These are phyloP conservation scores for Eulemur coronatus DNA, from an alignment of 2,797 vertebrate species.

Conservation along the genomic window DNA sequence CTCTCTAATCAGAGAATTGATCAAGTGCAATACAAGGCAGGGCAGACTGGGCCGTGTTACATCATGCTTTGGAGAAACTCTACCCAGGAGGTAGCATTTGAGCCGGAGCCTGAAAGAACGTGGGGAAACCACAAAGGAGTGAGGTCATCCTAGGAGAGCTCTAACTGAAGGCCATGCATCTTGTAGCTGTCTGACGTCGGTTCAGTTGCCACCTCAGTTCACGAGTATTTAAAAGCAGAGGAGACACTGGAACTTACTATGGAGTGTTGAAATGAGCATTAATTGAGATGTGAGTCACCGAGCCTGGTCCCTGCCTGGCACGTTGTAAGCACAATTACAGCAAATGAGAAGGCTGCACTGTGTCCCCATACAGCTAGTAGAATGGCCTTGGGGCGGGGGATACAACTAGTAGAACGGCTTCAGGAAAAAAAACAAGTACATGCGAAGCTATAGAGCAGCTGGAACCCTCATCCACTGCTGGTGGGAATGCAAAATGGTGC, in stretches of 20 bases:
- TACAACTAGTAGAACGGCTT: not conserved
- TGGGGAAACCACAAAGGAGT: not conserved
- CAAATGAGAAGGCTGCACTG: not conserved
- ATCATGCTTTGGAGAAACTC: not conserved
- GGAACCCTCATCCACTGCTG: not conserved
- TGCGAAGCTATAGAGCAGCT: accelerated
- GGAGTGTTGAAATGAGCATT: not conserved
- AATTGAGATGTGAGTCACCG: not conserved
- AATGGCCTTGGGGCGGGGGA: not conserved
- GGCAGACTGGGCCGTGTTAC: too few relatives aligned
- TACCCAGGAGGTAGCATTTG: not conserved
- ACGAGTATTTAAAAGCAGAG: not conserved
- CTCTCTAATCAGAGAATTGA: not conserved
- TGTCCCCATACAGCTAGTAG: not conserved
- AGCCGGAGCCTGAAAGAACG: not conserved
- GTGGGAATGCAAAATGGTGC: not conserved
- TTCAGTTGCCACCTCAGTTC: not conserved
- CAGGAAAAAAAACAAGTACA: not conserved
- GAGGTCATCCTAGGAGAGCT: not conserved
- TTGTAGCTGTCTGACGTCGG: not conserved
- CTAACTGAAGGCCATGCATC: not conserved
- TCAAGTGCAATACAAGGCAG: not conserved
- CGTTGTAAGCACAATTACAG: not conserved
- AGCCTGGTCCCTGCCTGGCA: accelerated
- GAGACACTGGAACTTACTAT: not conserved